Base-by-base conservation (phyloP, 53 echinoderm and acorn worm genomes). In the Apostichopus leukothele region DNA sequence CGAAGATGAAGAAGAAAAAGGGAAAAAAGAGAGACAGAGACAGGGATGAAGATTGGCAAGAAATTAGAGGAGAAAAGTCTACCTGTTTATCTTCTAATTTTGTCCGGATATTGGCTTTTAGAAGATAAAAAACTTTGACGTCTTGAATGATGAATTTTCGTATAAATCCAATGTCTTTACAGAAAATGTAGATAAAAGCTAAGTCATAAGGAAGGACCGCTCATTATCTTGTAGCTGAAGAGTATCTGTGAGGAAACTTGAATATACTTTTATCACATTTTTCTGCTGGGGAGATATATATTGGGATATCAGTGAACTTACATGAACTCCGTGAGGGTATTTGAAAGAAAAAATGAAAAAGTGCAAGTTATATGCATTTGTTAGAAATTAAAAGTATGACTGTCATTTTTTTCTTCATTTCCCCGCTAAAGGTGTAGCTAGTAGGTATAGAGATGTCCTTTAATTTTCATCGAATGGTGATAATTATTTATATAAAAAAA, bases 61-160 rank as follows among this genome's bases (percentile, higher is more conserved):
- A 23, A 81, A 81, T 81, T 81, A 22, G 8, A 54, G 59, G 81
- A 81, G 54, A 81, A 81, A 81, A 39, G 2, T 81, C 21, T 81
- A 16, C 81, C 59, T 81, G 81, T 81, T 81, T 81, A 81, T 57
- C 81, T 81, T 21, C 59, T 81, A 81, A 81, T 81, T 39, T 51
- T 19, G 54, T 54, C 81, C 81, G 81, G 81, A 81, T 81, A 81
- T 81, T 54, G 59, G 81, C 81, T 81, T 81, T 22, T 54, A 71
- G 79, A 50, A 79, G 79, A 53, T 79, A 54, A 81, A 51, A 57
- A 54, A 54, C 53, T 55, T 22, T 52, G 71, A 71, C 71, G 20
- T 54, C 18, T 52, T 81, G 81, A 81, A 11, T 81, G 81, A 81
- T 81, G 55, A 71, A 57, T 16, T 59, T 59, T 12, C 39, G 55